Percentiles rank a stretch among this genome's conserved stretches.
phyloP scores from a whole-genome alignment of 2,888 invertebrate species.

The Muscina levida region DNA sequence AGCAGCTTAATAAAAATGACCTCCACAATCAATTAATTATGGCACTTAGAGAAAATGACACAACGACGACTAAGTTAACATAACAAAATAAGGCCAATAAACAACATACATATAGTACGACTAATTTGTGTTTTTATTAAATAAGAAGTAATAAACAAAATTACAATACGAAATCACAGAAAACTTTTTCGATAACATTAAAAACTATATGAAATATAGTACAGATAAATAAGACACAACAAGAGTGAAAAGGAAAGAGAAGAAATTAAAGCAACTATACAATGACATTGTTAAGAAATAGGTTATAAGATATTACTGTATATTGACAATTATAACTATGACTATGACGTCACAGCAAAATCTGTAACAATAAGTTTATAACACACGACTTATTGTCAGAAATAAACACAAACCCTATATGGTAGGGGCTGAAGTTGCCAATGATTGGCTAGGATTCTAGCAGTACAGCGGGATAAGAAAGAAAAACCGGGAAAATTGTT shows the following conservation, averaged over 20 bases:
- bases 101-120: too few relatives aligned
- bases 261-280: neutral
- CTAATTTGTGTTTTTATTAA: slow-evolving; percentile 28
- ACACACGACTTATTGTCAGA: neutral
- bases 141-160: slow-evolving; percentile 28
- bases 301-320: too few relatives aligned
- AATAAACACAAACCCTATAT: neutral
- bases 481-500: neutral
- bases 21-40: slow-evolving; percentile 14
- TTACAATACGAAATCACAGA: slow-evolving; percentile 19
- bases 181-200: slow-evolving; percentile 51
- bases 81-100: slow-evolving; percentile 16
- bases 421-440: too few relatives aligned
- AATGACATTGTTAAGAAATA: slow-evolving; percentile 14
- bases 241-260: neutral
- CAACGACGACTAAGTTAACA: neutral
- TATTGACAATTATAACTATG: neutral
- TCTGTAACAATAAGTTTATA: slow-evolving; percentile 13
- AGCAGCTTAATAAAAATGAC: too few relatives aligned
- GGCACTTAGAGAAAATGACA: neutral
- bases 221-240: neutral
- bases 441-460: too few relatives aligned
- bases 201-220: slow-evolving; percentile 6
- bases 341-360: neutral
- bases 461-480: too few relatives aligned